Conservation (phyloP, 1,140 invertebrate genomes). For the Trinorchestia longiramus region DNA sequence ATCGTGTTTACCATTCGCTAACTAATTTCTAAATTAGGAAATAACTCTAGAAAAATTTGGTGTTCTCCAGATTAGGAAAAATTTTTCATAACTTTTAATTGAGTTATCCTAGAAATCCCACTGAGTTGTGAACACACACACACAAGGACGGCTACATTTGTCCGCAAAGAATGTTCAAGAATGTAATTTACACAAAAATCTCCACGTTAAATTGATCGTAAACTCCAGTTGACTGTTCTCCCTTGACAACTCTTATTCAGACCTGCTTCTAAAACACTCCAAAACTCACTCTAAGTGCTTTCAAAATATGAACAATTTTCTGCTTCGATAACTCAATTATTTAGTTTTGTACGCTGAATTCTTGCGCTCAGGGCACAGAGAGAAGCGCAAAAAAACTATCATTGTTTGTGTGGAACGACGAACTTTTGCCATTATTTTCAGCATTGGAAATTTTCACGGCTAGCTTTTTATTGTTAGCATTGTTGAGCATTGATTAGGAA, state of each 20-base stretch:
- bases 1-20: not conserved
- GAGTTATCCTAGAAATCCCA: not conserved
- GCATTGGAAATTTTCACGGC: conserved; percentile 19
- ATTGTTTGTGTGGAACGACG: not conserved
- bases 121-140: not conserved
- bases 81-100: not conserved
- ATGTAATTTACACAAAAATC: not conserved
- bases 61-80: not conserved
- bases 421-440: conserved; percentile 30
- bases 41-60: not conserved
- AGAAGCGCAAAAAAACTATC: not conserved
- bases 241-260: not conserved
- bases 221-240: not conserved
- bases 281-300: not conserved
- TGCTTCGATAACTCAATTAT: conserved; percentile 45
- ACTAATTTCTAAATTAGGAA: not conserved
- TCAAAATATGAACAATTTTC: conserved; percentile 20
- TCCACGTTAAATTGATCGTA: not conserved
- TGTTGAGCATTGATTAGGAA: conserved; percentile 51
- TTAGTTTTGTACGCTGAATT: not conserved
- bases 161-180: not conserved
- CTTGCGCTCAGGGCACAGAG: not conserved
- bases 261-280: not conserved
- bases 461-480: conserved; percentile 13
- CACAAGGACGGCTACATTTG: not conserved